Evolutionary conservation across 2,888 invertebrate genomes (phyloP), one percentile per base, ranked within the genome.

Genomic region (Agriotes lineatus): DNA sequence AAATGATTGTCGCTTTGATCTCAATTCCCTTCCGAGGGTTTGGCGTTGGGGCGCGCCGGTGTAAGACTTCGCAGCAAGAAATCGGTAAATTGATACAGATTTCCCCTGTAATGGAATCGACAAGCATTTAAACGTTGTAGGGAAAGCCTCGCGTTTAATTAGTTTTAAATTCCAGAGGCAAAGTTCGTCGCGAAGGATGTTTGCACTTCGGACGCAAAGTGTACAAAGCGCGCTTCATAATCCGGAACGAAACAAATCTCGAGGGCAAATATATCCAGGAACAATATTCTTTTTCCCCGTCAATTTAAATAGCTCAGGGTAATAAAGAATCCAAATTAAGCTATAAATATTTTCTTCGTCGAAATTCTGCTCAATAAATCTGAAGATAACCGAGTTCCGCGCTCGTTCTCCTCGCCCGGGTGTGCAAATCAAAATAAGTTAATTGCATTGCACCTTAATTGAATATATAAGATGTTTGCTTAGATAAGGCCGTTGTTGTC

Each of bases 291-390:
- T 72, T 70, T 56, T 70, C 72, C 65, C 67, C 73, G 76, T 78
- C 79, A 78, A 79, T 80, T 79, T 81, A 77, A 81, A 81, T 79
- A 78, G 78, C 77, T 75, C 63, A 61, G 68, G 71, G 77, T 78
- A 80, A 81, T 81, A 80, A 82, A 81, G 80, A 79, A 82, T 78
- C 77, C 75, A 79, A 81, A 81, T 81, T 81, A 80, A 80, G 78
- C 80, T 75, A 83, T 83, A 83, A 82, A 83, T 82, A 83, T 80
- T 81, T 80, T 76, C 74, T 69, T 78, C 80, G 82, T 82, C 82
- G 82, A 83, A 83, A 80, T 78, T 80, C 77, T 42, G 76, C 76
- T 76, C 80, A 77, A 82, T 82, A 83, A 82, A 83, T 83, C 72
- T 70, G 68, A 63, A 72, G 75, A 73, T 73, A 72, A 74, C 72